A percentile compares a stretch with the other conserved stretches of the same genome.
Evolutionary conservation across 2,113 vertebrate genomes (phyloP).

Genomic region (Hassar affinis): DNA sequence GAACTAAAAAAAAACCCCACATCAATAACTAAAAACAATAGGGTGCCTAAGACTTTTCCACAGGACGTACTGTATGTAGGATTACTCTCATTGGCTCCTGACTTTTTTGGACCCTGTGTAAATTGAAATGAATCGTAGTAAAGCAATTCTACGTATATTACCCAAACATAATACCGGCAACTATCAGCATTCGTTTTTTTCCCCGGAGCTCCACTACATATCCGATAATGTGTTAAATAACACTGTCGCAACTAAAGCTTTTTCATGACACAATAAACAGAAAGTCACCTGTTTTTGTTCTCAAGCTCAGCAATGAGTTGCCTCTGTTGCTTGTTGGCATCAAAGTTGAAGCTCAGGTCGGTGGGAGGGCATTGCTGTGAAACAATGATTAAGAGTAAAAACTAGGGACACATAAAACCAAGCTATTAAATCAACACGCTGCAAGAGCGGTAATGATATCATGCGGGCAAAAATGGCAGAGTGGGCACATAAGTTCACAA

Average conservation of each 20-base stretch:
- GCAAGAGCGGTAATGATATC: constrained; percentile 20
- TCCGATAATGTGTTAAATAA: not conserved
- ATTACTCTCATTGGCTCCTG: not conserved
- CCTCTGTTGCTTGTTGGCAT: constrained; percentile 92
- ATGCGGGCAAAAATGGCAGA: constrained; percentile 15
- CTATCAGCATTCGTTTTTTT: not conserved
- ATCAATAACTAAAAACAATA: too few relatives aligned
- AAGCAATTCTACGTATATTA: not conserved
- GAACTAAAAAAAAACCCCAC: too few relatives aligned
- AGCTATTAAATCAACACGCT: constrained; percentile 2
- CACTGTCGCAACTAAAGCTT: not conserved
- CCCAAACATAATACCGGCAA: not conserved
- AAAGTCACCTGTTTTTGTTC: constrained; percentile 89
- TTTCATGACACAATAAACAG: not conserved
- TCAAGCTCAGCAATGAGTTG: constrained; percentile 96
- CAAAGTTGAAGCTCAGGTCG: constrained; percentile 87
- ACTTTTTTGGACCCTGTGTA: not conserved
- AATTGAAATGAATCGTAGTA: not conserved
- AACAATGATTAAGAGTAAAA: constrained; percentile 44
- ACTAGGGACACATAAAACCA: not conserved
- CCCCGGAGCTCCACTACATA: not conserved
- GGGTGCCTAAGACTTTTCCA: too few relatives aligned
- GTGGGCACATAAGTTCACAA: constrained; percentile 3
- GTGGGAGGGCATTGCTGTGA: constrained; percentile 82
- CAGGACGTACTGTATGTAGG: not conserved